phyloP scores from a whole-genome alignment of 35 echinoderm and acorn worm species.

The Heliocidaris erythrogramma region DNA sequence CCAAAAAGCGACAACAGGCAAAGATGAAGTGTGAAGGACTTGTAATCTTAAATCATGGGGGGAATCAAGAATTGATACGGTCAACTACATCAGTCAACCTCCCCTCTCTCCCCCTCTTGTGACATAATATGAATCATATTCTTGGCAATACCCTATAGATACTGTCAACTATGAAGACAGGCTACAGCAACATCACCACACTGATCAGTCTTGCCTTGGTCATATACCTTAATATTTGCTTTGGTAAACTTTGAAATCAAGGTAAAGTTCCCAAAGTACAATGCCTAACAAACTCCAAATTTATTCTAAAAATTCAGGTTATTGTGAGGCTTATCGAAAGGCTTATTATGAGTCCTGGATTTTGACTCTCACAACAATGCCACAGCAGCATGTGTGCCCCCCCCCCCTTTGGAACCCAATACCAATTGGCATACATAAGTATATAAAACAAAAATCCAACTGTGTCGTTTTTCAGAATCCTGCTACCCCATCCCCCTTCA shows the following conservation, averaged over 20 bases:
- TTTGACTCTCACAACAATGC: too few relatives aligned
- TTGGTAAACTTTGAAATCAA: not conserved
- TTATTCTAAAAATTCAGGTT: not conserved
- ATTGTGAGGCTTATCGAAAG: not conserved
- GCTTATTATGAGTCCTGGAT: too few relatives aligned
- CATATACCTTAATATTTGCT: not conserved
- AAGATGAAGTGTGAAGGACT: not conserved
- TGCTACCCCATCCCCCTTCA: too few relatives aligned
- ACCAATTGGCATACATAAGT: too few relatives aligned
- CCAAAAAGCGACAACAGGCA: not conserved
- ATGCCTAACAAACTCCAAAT: not conserved
- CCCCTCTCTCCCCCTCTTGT: not conserved
- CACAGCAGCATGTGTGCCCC: too few relatives aligned
- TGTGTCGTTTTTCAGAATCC: too few relatives aligned
- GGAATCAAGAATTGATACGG: slow-evolving; percentile 4
- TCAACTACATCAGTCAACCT: not conserved
- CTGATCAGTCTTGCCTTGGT: not conserved
- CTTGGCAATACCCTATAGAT: not conserved
- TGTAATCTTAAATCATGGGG: not conserved
- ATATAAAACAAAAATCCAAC: too few relatives aligned
- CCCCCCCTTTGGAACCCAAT: too few relatives aligned
- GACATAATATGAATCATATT: not conserved
- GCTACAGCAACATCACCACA: not conserved
- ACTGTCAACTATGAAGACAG: not conserved
- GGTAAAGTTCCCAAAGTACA: not conserved